These are phyloP conservation scores for Heliothis peltigera DNA, from an alignment of 2,888 invertebrate genomes.

Conservation along the genomic window DNA sequence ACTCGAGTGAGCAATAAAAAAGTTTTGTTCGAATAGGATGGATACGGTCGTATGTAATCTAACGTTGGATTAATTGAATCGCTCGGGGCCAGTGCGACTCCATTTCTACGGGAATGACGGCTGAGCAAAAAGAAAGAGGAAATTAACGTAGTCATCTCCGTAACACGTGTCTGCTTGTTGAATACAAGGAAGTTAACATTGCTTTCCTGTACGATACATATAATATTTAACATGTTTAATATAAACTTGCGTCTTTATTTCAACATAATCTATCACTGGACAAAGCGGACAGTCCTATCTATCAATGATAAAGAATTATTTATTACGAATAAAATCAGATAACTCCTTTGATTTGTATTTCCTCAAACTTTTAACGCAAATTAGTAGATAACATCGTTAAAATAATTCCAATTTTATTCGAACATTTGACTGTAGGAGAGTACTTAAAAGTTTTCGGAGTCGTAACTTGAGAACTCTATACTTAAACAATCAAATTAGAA, in stretches of 20 bases:
- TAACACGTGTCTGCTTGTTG: constrained; percentile 55
- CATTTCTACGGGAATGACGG: constrained; percentile 65
- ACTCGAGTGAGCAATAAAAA: constrained; percentile 66
- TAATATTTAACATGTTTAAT: neutral
- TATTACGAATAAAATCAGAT: constrained; percentile 9
- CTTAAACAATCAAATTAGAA: constrained; percentile 26
- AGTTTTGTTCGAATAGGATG: constrained; percentile 59
- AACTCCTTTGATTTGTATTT: constrained; percentile 22
- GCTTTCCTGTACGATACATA: constrained; percentile 1
- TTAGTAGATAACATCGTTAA: constrained; percentile 16
- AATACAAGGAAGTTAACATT: constrained; percentile 21
- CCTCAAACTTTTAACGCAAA: constrained; percentile 25
- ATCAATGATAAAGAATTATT: constrained; percentile 8
- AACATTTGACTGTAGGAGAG: constrained; percentile 7
- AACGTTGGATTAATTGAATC: constrained; percentile 78
- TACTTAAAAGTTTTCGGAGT: constrained; percentile 11
- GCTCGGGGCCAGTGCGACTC: constrained; percentile 67
- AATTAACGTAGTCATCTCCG: constrained; percentile 55
- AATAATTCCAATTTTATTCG: constrained; percentile 17
- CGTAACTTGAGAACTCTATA: constrained; percentile 4
- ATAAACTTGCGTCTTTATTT: neutral
- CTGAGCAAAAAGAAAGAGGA: constrained; percentile 65
- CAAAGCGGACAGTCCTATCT: constrained; percentile 1
- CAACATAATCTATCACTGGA: neutral
- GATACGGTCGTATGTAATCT: constrained; percentile 70